These are phyloP conservation scores for Malacoctenus gilli DNA, from an alignment of 2,797 vertebrate species.

Conservation along the genomic window DNA sequence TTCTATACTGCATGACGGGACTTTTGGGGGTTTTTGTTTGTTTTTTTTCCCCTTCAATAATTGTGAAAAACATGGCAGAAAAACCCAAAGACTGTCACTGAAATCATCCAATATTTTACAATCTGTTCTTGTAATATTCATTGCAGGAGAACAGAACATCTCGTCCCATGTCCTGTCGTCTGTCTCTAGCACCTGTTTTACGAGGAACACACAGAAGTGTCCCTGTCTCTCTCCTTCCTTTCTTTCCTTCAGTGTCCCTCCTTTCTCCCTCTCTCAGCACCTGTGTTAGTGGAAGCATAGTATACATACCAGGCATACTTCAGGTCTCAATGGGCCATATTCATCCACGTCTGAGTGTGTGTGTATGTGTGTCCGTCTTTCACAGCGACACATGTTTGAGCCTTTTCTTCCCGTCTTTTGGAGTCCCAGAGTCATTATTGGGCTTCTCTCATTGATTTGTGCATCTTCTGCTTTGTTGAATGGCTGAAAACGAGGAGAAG, in stretches of 20 bases:
- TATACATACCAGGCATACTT: conserved; percentile 82
- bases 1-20: too few relatives aligned
- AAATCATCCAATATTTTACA: too few relatives aligned
- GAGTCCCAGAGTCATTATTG: conserved; percentile 8
- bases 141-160: background rate
- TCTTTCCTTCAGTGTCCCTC: conserved; percentile 26
- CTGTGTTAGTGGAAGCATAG: conserved; percentile 82
- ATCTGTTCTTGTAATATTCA: too few relatives aligned
- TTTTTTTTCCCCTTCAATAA: too few relatives aligned
- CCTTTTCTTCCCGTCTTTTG: conserved; percentile 15
- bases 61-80: too few relatives aligned
- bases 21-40: too few relatives aligned
- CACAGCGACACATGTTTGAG: conserved; percentile 50
- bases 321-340: conserved; percentile 79
- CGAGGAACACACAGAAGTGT: conserved; percentile 27
- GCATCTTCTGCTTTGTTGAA: conserved; percentile 9
- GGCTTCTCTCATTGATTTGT: conserved; percentile 15
- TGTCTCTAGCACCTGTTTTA: conserved; percentile 53
- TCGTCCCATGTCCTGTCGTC: conserved; percentile 5
- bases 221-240: conserved; percentile 33
- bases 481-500: background rate
- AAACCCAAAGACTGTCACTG: too few relatives aligned
- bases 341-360: conserved; percentile 61
- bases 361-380: conserved; percentile 38
- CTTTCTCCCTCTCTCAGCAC: conserved; percentile 63